phyloP scores from a whole-genome alignment of 2,113 vertebrate species.

The Montifringilla adamsi region DNA sequence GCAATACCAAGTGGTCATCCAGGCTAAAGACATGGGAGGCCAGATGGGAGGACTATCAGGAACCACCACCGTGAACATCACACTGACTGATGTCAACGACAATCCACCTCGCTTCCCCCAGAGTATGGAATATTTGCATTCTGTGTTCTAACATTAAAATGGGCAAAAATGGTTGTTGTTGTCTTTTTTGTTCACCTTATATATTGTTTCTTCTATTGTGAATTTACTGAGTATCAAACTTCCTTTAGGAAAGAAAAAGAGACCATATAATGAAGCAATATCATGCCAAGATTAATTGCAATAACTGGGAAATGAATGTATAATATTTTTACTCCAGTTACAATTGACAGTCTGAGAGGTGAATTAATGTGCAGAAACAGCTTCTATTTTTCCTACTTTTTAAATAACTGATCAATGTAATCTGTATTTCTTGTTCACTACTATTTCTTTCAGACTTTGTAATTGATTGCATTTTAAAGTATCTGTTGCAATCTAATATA shows the following conservation, averaged over 20 bases:
- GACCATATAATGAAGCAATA: background rate
- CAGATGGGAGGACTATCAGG: slow-evolving; percentile 95
- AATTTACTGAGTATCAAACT: background rate
- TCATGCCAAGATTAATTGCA: background rate
- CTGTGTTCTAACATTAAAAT: background rate
- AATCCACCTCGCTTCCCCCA: slow-evolving; percentile 92
- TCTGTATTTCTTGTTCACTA: background rate
- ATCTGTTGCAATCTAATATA: background rate
- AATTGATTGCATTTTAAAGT: background rate
- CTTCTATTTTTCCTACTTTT: background rate
- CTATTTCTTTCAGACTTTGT: background rate
- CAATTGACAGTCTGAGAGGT: background rate
- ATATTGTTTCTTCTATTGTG: background rate
- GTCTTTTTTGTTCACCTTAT: background rate
- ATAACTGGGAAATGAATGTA: background rate
- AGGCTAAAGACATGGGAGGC: slow-evolving; percentile 97
- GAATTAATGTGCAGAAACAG: background rate
- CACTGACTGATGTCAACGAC: slow-evolving; percentile 89
- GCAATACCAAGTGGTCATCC: slow-evolving; percentile 94
- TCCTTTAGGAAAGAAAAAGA: background rate
- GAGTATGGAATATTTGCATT: slow-evolving; percentile 76
- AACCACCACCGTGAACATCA: slow-evolving; percentile 93
- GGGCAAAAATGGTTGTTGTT: background rate
- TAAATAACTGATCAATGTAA: background rate
- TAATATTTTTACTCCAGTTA: background rate